Base-by-base conservation (phyloP, 2,888 invertebrate species). In the Gastracanthus pulcherrimus region DNA sequence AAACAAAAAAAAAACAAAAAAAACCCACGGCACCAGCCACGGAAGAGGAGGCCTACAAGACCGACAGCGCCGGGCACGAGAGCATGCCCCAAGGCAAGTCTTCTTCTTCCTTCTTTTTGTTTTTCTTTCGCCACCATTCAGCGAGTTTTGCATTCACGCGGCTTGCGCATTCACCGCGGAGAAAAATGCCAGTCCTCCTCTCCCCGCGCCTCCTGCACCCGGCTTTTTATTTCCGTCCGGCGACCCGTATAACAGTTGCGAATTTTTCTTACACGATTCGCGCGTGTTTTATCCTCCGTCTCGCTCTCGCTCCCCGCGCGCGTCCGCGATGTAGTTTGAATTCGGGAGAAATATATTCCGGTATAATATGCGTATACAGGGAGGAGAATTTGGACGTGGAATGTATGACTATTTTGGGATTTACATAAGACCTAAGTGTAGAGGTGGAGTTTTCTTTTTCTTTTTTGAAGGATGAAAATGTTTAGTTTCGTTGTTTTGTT, bases 71-170 rank as follows among this genome's bases (percentile, higher is more conserved):
- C 62, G 72, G 71, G 6, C 69, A 62, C 75, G 83, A 82, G 69
- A 19, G 76, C 64, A 70, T 77, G 51, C 55, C 74, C 23, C 64
- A 78, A 83, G 83, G 83, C 83, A 83, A 83, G 83, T 83, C 74
- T 78, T 64, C 38, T 36, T 36, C 76, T 74, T 64, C 48, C 45
- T 51, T 66, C 26, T 67, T 58, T 66, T 79, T 72, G 36, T 66
- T 55, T 72, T 79, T n/a, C n/a, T n/a, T n/a, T n/a, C n/a, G n/a
- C n/a, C n/a, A n/a, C n/a, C n/a, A n/a, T n/a, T n/a, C n/a, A n/a
- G n/a, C 7, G 26, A 55, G 11, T 60, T 69, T 80, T 74, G 41
- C 67, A 41, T 67, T 74, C 67, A 69, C 16, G 58, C 72, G 41
- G 66, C 9, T 34, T 34, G 26, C 58, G 6, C 9, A 4, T 5